A percentile compares a stretch with the other conserved stretches of the same genome.
Conservation (phyloP, 2,888 invertebrate species). For the Phengaris alcon region DNA sequence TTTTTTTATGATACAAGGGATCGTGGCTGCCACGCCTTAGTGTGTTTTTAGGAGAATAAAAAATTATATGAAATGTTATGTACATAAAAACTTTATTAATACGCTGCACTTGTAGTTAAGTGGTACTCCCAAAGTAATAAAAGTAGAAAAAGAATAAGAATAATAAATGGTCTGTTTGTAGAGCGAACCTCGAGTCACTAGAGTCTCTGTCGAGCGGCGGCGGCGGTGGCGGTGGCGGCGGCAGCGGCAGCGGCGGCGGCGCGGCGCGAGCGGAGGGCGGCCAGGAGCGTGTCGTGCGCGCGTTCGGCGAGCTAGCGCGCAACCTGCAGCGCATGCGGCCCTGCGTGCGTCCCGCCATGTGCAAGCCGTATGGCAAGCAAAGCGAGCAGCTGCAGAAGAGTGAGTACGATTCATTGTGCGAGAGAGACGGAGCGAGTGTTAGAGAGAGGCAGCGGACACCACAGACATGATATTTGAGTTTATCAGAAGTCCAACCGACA, state of each 20-base stretch:
- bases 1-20: too few species aligned
- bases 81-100: too few species aligned
- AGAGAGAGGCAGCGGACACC: conserved; percentile 67
- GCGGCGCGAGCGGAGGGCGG: conserved; percentile 79
- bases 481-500: too few species aligned
- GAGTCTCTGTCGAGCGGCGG: conserved; percentile 82
- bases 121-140: too few species aligned
- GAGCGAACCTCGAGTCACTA: conserved; percentile 85
- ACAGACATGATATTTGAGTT: conserved; percentile 67
- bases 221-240: conserved; percentile 77
- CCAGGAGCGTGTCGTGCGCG: conserved; percentile 91
- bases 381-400: conserved; percentile 92
- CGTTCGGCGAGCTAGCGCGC: conserved; percentile 91
- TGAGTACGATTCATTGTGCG: conserved; percentile 51
- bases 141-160: neutral
- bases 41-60: too few species aligned
- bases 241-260: conserved; percentile 84
- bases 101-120: too few species aligned
- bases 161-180: conserved; percentile 41
- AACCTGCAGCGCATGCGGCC: conserved; percentile 94
- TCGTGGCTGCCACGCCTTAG: too few species aligned
- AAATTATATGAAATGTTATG: too few species aligned
- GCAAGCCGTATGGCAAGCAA: conserved; percentile 94
- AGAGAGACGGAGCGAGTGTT: neutral
- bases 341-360: conserved; percentile 92